Evolutionary conservation across 2,888 invertebrate species (phyloP), one percentile per base, ranked within the genome.

Genomic region (Papilio demoleus): DNA sequence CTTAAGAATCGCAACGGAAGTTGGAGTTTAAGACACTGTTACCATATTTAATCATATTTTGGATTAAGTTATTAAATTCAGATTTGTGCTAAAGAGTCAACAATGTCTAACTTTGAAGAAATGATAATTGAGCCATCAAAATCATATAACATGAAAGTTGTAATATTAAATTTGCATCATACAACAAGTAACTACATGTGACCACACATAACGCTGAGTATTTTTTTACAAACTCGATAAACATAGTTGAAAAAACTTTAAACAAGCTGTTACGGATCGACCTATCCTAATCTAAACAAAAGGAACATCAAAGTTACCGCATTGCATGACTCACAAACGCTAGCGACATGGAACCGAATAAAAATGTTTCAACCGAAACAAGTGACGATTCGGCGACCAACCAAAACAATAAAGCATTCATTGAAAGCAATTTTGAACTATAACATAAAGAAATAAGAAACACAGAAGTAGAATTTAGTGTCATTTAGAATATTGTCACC

Each of bases 281-380:
- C 22, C 31, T 14, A 24, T 34, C 22, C 53, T 53, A 42, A 14
- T 17, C 27, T 31, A 58, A 36, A 36, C 31, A 68, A 64, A 68
- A 50, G 59, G 47, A 19, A 47, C 59, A 40, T 68, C 64, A 68
- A 68, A 81, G 79, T 77, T 61, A 60, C 45, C 75, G 71, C 68
- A 59, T 65, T 42, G 68, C 65, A 65, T 68, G 68, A 68, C 40
- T 68, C 82, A 85, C 79, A 86, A 85, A 79, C 75, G 77, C 75
- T 67, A 70, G 67, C 70, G 70, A 58, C 65, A 65, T 36, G 78
- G 76, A 76, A 78, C 78, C 77, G 81, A 83, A 87, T 81, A 81
- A 86, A 86, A 86, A 84, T 75, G 75, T 81, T 80, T 72, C 76
- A 79, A 83, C 77, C 77, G 77, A 80, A 84, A 82, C 79, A 83